phyloP scores from a whole-genome alignment of 2,888 invertebrate species.

The Linyphia triangularis region DNA sequence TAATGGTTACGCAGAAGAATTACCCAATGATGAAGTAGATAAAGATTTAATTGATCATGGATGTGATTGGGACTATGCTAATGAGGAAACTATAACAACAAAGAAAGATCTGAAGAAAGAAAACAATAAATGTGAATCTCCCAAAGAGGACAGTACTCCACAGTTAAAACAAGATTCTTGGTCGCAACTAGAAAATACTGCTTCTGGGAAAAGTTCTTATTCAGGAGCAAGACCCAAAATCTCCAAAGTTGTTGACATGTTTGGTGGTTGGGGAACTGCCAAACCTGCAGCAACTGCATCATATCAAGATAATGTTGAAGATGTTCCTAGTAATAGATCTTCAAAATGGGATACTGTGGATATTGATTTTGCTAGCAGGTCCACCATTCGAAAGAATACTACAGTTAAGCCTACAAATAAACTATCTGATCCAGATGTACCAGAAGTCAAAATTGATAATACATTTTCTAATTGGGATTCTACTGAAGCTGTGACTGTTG shows the following conservation, averaged over 20 bases:
- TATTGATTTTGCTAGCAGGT: not conserved
- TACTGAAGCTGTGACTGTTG: not conserved
- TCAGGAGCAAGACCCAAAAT: not conserved
- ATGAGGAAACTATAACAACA: not conserved
- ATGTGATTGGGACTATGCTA: not conserved
- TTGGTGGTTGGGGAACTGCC: constrained; percentile 47
- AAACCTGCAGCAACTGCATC: not conserved
- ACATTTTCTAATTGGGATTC: not conserved
- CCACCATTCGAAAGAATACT: no score
- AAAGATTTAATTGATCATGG: not conserved
- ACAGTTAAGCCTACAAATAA: not conserved
- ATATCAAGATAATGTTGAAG: not conserved
- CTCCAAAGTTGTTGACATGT: constrained; percentile 16
- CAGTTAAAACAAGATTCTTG: not conserved
- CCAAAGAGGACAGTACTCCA: not conserved
- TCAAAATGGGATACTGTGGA: not conserved
- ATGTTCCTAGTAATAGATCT: not conserved
- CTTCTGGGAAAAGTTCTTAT: not conserved
- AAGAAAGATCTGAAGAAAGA: not conserved
- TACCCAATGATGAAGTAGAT: not conserved
- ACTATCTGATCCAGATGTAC: not conserved
- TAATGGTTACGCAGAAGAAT: not conserved
- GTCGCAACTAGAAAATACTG: not conserved
- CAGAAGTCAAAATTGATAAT: not conserved
- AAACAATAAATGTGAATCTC: not conserved